Evolutionary conservation across 2,888 invertebrate species (phyloP), one percentile per base, ranked within the genome.

Genomic region (Drosophila neotestacea): DNA sequence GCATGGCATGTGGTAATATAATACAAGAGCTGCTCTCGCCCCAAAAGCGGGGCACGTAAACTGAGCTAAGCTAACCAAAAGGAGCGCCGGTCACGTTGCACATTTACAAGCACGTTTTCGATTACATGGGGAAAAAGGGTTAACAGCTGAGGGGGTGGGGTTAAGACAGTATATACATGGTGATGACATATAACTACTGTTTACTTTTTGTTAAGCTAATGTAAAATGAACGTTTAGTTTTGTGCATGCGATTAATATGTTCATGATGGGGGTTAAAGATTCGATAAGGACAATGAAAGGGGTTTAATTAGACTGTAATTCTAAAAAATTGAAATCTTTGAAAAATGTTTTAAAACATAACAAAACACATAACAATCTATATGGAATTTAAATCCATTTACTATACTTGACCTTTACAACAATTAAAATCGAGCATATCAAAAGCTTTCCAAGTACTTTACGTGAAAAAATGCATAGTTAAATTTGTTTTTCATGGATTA

Each of bases 51-150:
- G 32, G 32, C 32, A 77, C 63, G 73, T 81, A 65, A 73, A 69
- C 64, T 70, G 75, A 78, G 67, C 78, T 64, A 61, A 79, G 42
- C 76, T 62, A 46, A 16, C 70, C 68, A 50, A 79, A 74, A 77
- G 87, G 79, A 84, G 72, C 79, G 68, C 54, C 69, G 70, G 80
- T 81, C 87, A 84, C 83, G 83, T 86, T 86, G 77, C 62, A 59
- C 74, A 71, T 61, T 79, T 71, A 55, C 81, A 66, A 48, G 79
- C 81, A 84, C 86, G 84, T 84, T 81, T 86, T 81, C 42, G 59
- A 52, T 82, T 72, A 68, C 79, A 66, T 13, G 22, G 48, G 70
- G 52, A 28, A 42, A 36, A 51, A 44, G 65, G 64, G 58, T 41
- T 34, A 32, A 44, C 4, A 34, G 7, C 36, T 55, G 16, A 22